These are phyloP conservation scores for Pyrocephalus nanus DNA, from an alignment of 2,797 vertebrate genomes.

Conservation along the genomic window DNA sequence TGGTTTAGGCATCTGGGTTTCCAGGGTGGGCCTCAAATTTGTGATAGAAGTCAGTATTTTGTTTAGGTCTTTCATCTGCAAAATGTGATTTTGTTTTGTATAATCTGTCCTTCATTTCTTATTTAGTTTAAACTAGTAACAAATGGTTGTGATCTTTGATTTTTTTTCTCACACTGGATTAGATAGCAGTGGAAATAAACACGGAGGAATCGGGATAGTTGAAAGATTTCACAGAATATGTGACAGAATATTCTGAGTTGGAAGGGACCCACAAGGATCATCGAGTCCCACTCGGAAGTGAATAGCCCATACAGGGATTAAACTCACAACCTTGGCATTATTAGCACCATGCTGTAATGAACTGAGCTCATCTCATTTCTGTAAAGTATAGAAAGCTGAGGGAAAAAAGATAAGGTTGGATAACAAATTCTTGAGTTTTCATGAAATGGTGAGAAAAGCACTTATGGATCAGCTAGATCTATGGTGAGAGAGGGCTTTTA, in stretches of 20 bases:
- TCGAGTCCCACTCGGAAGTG: neutral
- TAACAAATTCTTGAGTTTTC: neutral
- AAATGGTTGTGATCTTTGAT: neutral
- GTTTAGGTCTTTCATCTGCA: neutral
- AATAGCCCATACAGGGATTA: neutral
- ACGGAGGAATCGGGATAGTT: neutral
- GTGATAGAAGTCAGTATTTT: neutral
- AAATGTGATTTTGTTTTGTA: neutral
- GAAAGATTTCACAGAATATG: neutral
- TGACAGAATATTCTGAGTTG: neutral
- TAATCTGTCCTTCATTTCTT: neutral
- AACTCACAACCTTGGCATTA: neutral
- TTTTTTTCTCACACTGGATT: neutral
- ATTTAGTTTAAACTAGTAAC: neutral
- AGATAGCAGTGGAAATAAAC: neutral
- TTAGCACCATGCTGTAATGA: neutral
- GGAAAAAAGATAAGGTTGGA: neutral
- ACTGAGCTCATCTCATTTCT: neutral
- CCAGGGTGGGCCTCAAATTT: neutral
- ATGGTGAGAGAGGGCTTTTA: neutral
- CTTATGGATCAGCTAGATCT: neutral
- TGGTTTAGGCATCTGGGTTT: neutral
- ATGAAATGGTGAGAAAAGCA: neutral
- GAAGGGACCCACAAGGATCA: neutral
- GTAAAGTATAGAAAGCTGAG: neutral